Conservation (phyloP, 2,113 vertebrate species). For the Egretta garzetta region DNA sequence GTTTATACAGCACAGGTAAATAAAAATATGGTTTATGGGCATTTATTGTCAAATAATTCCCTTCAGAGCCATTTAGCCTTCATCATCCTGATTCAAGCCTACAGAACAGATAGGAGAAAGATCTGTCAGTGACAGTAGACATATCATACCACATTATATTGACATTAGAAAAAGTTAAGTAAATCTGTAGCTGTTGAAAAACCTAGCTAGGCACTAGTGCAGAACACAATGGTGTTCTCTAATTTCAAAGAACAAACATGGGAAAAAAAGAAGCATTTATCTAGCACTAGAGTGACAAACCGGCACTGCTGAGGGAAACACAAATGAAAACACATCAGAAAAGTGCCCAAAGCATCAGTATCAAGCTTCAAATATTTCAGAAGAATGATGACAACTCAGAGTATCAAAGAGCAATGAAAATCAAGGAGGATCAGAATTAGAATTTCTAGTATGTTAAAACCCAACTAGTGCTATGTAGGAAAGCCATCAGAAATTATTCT, state of each 20-base stretch:
- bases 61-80: background rate
- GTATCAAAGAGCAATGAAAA: background rate
- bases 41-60: background rate
- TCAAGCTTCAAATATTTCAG: background rate
- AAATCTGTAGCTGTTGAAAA: background rate
- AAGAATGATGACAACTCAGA: background rate
- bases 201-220: background rate
- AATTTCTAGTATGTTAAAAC: background rate
- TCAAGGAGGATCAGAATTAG: background rate
- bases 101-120: background rate
- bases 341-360: background rate
- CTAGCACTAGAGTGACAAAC: background rate
- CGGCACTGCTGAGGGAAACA: background rate
- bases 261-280: rapidly evolving
- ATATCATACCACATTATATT: background rate
- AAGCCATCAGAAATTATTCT: background rate
- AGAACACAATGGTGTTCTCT: background rate
- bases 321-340: background rate
- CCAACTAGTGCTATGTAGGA: background rate
- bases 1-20: background rate
- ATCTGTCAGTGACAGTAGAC: background rate
- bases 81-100: background rate
- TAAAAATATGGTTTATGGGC: background rate
- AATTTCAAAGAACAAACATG: background rate
- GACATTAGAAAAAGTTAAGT: background rate